Conservation (phyloP, 2,888 invertebrate species). For the Alsophila aescularia region DNA sequence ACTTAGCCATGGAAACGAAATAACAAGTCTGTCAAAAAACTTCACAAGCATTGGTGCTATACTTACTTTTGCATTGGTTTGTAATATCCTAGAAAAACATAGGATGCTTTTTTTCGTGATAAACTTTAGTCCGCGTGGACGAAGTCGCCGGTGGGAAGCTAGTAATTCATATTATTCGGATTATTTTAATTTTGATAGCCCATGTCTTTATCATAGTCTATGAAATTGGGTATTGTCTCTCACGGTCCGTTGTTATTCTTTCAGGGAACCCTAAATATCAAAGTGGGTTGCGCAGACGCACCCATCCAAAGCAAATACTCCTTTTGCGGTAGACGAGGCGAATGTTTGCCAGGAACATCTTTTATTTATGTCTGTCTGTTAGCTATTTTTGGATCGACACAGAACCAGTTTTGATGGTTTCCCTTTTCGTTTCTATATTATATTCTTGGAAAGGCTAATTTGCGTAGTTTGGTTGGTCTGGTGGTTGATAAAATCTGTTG, state of each 20-base stretch:
- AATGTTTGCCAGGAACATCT: slow-evolving; percentile 52
- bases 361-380: slow-evolving; percentile 54
- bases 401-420: slow-evolving; percentile 48
- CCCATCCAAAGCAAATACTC: slow-evolving; percentile 50
- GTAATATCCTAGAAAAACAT: too few species aligned
- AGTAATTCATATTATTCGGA: too few species aligned
- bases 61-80: too few species aligned
- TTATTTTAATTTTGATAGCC: too few species aligned
- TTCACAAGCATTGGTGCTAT: too few species aligned
- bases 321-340: slow-evolving; percentile 40
- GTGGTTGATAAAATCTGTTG: slow-evolving; percentile 6
- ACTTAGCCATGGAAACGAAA: too few species aligned
- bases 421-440: slow-evolving; percentile 28
- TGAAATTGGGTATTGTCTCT: too few species aligned
- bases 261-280: slow-evolving; percentile 13
- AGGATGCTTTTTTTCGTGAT: too few species aligned
- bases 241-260: background rate
- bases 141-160: too few species aligned
- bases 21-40: too few species aligned
- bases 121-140: too few species aligned
- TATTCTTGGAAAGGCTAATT: slow-evolving; percentile 36
- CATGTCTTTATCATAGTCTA: too few species aligned
- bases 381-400: slow-evolving; percentile 50
- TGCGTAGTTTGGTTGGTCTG: slow-evolving; percentile 29
- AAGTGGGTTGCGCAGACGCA: slow-evolving; percentile 20